Conservation (phyloP, 2,113 vertebrate species). For the Formicarius rufipectus region DNA sequence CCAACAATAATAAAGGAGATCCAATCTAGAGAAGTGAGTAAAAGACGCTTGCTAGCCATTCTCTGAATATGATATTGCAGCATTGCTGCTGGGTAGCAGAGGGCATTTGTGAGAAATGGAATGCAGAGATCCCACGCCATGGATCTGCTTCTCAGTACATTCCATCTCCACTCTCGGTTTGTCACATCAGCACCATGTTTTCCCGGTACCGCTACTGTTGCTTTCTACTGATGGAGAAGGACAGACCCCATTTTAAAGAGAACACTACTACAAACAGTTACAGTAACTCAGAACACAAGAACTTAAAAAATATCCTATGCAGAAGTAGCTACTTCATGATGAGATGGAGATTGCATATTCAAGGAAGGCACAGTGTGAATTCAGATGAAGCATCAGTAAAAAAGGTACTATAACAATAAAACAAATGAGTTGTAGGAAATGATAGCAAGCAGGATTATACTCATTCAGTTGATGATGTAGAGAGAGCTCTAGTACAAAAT, state of each 20-base stretch:
- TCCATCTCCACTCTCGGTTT: not conserved
- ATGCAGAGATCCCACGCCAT: not conserved
- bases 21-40: not conserved
- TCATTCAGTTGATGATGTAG: not conserved
- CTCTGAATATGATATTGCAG: not conserved
- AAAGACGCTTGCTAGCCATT: not conserved
- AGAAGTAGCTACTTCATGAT: not conserved
- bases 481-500: not conserved
- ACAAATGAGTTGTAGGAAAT: not conserved
- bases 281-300: not conserved
- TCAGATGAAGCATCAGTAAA: not conserved
- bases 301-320: not conserved
- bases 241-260: not conserved
- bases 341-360: not conserved
- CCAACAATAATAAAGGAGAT: not conserved
- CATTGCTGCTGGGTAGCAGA: rapidly evolving
- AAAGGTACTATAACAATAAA: not conserved
- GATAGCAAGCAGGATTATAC: not conserved
- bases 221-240: not conserved
- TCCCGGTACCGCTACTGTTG: not conserved
- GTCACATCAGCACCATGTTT: not conserved
- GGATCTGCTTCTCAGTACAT: not conserved
- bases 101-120: not conserved
- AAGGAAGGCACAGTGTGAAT: not conserved
- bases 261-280: not conserved